Evolutionary conservation across 1,140 invertebrate species (phyloP).

Genomic region (Hyles vespertilio): DNA sequence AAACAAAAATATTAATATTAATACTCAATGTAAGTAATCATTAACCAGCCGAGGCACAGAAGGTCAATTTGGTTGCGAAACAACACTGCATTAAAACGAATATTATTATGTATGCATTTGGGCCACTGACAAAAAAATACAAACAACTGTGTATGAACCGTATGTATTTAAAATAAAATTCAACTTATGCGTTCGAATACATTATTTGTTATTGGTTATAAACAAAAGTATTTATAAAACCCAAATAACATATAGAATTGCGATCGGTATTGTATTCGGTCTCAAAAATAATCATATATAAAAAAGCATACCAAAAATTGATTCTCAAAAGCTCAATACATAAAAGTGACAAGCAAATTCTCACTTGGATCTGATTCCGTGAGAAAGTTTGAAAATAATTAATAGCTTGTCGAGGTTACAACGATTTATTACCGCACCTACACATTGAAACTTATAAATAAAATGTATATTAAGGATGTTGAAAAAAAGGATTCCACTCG

Average conservation of each 20-base stretch:
- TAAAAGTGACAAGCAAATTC: constrained; percentile 9
- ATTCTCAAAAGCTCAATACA: neutral
- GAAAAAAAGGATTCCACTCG: constrained; percentile 1
- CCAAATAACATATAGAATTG: no score
- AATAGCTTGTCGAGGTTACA: constrained; percentile 34
- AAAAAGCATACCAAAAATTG: no score
- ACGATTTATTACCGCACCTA: constrained; percentile 49
- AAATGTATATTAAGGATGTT: constrained; percentile 20
- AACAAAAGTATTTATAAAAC: no score
- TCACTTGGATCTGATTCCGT: constrained; percentile 35
- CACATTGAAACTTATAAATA: constrained; percentile 39
- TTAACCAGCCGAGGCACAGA: constrained; percentile 29
- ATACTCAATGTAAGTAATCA: constrained; percentile 16
- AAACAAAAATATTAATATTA: no score
- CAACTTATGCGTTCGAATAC: no score
- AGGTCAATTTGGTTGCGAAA: constrained; percentile 56
- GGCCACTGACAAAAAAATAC: constrained; percentile 40
- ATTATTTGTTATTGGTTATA: no score
- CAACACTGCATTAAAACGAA: constrained; percentile 37
- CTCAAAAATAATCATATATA: neutral
- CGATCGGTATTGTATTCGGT: no score
- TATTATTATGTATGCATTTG: constrained; percentile 52
- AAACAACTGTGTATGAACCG: neutral
- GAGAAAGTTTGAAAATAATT: constrained; percentile 61
- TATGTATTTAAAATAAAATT: neutral